Conservation (phyloP, 2,797 vertebrate species). For the Acanthopagrus latus region DNA sequence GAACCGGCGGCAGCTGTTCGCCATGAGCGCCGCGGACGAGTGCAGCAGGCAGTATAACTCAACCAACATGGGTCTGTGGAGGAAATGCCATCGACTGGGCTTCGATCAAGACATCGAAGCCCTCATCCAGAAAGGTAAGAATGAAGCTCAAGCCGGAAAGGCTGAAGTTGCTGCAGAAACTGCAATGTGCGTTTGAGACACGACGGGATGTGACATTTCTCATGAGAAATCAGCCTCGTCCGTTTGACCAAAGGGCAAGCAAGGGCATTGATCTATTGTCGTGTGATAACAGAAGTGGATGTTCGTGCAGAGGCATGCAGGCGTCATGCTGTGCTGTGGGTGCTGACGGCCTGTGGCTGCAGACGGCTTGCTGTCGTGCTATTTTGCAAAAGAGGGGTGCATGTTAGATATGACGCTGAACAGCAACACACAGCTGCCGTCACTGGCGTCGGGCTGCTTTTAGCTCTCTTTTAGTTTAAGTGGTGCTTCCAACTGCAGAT, state of each 20-base stretch:
- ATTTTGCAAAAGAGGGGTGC: conserved; percentile 23
- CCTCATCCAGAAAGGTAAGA: conserved; percentile 95
- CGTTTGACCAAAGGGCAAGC: conserved; percentile 45
- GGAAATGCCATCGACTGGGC: conserved; percentile 93
- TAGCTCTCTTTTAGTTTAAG: neutral
- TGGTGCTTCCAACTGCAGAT: conserved; percentile 35
- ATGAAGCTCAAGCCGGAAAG: too few species aligned
- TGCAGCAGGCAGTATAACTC: conserved; percentile 98
- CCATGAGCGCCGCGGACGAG: conserved; percentile 96
- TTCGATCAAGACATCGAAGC: conserved; percentile 95
- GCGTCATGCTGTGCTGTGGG: neutral
- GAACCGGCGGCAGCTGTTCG: conserved; percentile 96
- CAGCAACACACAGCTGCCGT: neutral
- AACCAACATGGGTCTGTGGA: conserved; percentile 99
- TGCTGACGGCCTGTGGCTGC: conserved; percentile 25
- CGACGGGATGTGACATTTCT: neutral
- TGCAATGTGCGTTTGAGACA: neutral
- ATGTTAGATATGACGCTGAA: conserved; percentile 13
- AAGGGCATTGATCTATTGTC: conserved; percentile 32
- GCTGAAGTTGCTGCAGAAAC: neutral
- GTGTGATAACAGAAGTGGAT: neutral
- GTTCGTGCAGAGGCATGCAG: conserved; percentile 1
- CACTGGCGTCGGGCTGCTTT: neutral
- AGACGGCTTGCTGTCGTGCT: conserved; percentile 37
- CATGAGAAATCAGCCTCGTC: neutral